A percentile compares a stretch with the other conserved stretches of the same genome.
These are phyloP conservation scores for Actinernus sp. DNA, from an alignment of 92 coral and sea anemone genomes.

Conservation along the genomic window DNA sequence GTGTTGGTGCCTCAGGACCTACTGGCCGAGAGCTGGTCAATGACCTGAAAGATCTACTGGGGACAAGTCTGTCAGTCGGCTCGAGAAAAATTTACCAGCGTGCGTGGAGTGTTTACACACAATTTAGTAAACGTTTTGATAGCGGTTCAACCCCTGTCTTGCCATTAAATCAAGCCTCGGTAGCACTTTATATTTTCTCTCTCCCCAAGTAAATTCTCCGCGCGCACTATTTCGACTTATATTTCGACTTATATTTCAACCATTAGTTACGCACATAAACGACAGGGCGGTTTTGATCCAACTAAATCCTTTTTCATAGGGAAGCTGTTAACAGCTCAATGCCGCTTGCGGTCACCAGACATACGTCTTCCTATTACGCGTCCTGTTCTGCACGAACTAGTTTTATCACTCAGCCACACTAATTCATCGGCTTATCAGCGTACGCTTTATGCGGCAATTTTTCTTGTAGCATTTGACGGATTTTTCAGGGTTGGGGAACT, in stretches of 20 bases:
- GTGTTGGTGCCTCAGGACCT: slow-evolving; percentile 29
- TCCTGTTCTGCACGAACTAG: slow-evolving; percentile 5
- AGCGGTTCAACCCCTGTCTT: background rate
- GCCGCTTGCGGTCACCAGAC: too few relatives aligned
- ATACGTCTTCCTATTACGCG: slow-evolving; percentile 28
- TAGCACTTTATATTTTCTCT: too few relatives aligned
- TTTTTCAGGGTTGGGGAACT: slow-evolving; percentile 33
- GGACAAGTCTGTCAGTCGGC: slow-evolving; percentile 1
- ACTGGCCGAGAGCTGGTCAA: slow-evolving; percentile 19
- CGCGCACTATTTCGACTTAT: background rate
- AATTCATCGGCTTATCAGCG: too few relatives aligned
- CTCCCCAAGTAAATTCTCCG: background rate
- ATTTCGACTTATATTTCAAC: slow-evolving; percentile 5
- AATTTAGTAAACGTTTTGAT: background rate
- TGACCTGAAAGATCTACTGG: slow-evolving; percentile 7
- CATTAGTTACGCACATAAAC: slow-evolving; percentile 8
- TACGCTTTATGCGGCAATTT: slow-evolving; percentile 8
- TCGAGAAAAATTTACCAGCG: slow-evolving; percentile 18
- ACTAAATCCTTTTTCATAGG: too few relatives aligned
- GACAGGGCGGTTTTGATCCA: slow-evolving; percentile 1
- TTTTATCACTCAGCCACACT: too few relatives aligned
- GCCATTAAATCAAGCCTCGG: background rate
- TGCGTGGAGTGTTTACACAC: background rate
- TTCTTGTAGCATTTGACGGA: slow-evolving; percentile 18
- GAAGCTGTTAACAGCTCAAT: too few relatives aligned